Percentiles rank a stretch among this genome's conserved stretches.
Conservation (phyloP, 1,140 invertebrate species). For the Papilio polyxenes region DNA sequence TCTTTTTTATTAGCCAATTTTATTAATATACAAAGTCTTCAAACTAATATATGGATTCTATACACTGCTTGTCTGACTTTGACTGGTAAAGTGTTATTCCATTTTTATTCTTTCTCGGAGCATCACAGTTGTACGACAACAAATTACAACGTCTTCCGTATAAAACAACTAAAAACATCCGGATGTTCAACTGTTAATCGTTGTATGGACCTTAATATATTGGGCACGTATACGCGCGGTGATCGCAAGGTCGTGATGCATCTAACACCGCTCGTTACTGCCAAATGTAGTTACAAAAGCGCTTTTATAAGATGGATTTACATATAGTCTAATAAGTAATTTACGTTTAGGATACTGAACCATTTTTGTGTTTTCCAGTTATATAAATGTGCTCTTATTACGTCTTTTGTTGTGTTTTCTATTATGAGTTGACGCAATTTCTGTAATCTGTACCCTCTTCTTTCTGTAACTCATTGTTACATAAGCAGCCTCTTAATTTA, state of each 20-base stretch:
- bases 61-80: too few species aligned
- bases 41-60: not conserved
- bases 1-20: too few species aligned
- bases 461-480: not conserved
- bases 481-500: not conserved
- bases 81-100: too few species aligned
- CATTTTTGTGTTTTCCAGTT: not conserved
- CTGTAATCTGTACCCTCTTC: not conserved
- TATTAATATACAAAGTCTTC: too few species aligned
- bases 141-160: not conserved
- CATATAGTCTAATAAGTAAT: conserved; percentile 17
- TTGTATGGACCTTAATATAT: conserved; percentile 34
- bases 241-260: conserved; percentile 38
- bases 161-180: not conserved
- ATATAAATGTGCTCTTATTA: not conserved
- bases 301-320: conserved; percentile 6
- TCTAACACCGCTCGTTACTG: conserved; percentile 32
- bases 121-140: too few species aligned
- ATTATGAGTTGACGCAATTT: not conserved
- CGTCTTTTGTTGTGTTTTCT: not conserved
- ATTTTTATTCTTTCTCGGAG: too few species aligned
- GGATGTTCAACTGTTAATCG: conserved; percentile 20
- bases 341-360: not conserved
- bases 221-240: conserved; percentile 22
- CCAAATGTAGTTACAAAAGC: conserved; percentile 22